Base-by-base conservation (phyloP, 2,888 invertebrate species). In the Xestia ashworthii region DNA sequence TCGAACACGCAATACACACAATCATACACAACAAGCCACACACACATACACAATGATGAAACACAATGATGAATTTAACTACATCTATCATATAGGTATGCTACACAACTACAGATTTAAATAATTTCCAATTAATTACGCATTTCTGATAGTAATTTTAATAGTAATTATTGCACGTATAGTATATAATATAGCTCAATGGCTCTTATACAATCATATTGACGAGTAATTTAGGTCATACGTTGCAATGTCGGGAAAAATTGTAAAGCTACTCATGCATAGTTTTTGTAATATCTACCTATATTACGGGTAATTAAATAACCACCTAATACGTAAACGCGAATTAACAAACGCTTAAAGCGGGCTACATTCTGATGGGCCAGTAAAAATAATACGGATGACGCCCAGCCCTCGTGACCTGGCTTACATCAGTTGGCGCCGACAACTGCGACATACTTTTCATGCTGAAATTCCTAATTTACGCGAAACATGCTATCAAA, bases 361-460 rank as follows among this genome's bases (percentile, higher is more conserved):
- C 75, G 80, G 83, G 83, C 82, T 85, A 87, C 87, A 89, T 90
- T 91, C 89, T 88, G 90, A 89, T 90, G 90, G 89, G 87, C 90
- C 91, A 93, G 93, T 94, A 94, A 94, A 94, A 95, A 94, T 94
- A 94, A 93, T 95, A 92, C 91, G 85, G 90, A 93, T 93, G 94
- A 91, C 91, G 91, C 88, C 90, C 90, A 90, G 91, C 87, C 93
- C 91, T 90, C 90, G 89, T 94, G 95, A 95, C 93, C 95, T 93
- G 95, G 91, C 94, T 93, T 86, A 93, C 91, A 92, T 93, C 91
- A 91, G 90, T 89, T 90, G 91, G 89, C 93, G 94, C 93, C 93
- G 92, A 93, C 93, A 91, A 93, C 91, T 92, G 93, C 92, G 95
- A 93, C 95, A 95, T 89, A 94, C 92, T 94, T 95, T 91, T 86